phyloP scores from a whole-genome alignment of 2,113 vertebrate genomes.

The Origma solitaria region DNA sequence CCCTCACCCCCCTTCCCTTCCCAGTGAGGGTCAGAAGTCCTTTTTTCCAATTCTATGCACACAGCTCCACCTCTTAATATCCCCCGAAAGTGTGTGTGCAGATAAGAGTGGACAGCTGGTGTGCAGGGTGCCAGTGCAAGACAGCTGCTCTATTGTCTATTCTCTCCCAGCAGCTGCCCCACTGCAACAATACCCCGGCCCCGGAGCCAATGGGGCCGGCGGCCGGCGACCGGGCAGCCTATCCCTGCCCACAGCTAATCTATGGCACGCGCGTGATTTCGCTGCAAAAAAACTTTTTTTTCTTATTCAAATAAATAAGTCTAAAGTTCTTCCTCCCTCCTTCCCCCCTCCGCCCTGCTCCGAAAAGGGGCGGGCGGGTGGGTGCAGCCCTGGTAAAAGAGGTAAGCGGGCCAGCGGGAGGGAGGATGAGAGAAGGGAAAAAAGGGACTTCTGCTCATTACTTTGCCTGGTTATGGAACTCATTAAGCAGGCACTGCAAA shows the following conservation, averaged over 20 bases:
- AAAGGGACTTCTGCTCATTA: conserved; percentile 61
- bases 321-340: conserved; percentile 71
- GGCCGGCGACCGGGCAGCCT: conserved; percentile 72
- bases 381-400: conserved; percentile 39
- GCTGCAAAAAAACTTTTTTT: conserved; percentile 76
- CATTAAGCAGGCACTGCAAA: conserved; percentile 70
- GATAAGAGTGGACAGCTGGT: conserved; percentile 99
- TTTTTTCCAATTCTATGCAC: conserved; percentile 85
- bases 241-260: conserved; percentile 87
- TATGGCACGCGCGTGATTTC: conserved; percentile 93
- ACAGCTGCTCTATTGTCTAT: conserved; percentile 99
- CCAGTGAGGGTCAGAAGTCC: conserved; percentile 97
- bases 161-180: conserved; percentile 97
- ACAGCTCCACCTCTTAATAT: conserved; percentile 89
- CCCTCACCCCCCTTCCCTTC: conserved; percentile 82
- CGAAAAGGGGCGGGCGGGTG: conserved; percentile 1
- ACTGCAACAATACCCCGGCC: conserved; percentile 74
- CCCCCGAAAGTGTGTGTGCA: conserved; percentile 89
- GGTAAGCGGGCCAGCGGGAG: conserved; percentile 47
- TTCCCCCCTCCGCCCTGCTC: not conserved
- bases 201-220: conserved; percentile 79
- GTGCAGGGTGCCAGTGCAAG: conserved; percentile 95
- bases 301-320: conserved; percentile 79
- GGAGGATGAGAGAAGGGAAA: conserved; percentile 3
- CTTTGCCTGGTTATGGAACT: conserved; percentile 69